Conservation (phyloP, 2,888 invertebrate species). For the Deilephila porcellus region DNA sequence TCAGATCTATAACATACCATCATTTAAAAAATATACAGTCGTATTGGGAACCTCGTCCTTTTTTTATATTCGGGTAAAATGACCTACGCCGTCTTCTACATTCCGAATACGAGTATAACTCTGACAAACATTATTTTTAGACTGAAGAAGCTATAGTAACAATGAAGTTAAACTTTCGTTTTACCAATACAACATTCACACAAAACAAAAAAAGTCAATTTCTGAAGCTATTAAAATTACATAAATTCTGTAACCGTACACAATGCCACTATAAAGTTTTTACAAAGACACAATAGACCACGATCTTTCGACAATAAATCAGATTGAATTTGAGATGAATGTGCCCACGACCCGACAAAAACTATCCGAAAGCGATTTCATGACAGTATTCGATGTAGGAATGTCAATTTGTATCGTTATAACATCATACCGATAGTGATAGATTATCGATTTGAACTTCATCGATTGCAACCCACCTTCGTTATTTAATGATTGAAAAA, state of each 20-base stretch:
- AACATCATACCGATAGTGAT: not conserved
- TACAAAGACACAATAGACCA: not conserved
- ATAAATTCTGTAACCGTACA: not conserved
- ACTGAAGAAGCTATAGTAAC: not conserved
- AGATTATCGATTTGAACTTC: not conserved
- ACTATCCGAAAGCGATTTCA: conserved; percentile 46
- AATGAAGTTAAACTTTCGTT: not conserved
- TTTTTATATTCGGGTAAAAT: no score
- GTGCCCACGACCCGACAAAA: conserved; percentile 35
- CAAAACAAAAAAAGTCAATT: not conserved
- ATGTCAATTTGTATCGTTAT: not conserved
- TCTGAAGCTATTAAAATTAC: conserved; percentile 1
- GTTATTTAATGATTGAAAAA: no score
- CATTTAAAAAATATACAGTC: no score
- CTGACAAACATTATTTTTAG: no score
- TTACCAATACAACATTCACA: not conserved
- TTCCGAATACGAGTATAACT: no score
- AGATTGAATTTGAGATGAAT: conserved; percentile 5
- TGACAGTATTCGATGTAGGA: conserved; percentile 28
- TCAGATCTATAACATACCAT: no score
- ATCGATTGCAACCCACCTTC: not conserved
- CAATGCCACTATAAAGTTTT: not conserved
- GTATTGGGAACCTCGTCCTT: no score
- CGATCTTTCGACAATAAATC: not conserved
- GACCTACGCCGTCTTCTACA: no score